Percentiles rank a stretch among this genome's conserved stretches.
Evolutionary conservation across 2,888 invertebrate species (phyloP).

Genomic region (Stomorhina lunata): DNA sequence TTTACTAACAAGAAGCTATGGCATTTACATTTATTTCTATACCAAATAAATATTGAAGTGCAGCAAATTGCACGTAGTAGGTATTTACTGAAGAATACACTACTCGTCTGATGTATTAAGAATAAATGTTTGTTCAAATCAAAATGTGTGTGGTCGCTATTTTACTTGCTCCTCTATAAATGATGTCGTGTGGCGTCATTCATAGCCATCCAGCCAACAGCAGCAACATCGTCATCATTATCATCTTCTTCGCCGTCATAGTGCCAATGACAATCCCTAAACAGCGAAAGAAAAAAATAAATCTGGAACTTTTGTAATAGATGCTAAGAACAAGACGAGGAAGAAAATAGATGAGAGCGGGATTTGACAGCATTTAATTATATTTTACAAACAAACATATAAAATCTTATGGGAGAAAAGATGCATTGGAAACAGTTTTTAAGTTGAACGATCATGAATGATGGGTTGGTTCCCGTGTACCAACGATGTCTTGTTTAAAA

Average conservation of each 20-base stretch:
- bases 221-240: conserved; percentile 47
- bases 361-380: conserved; percentile 71
- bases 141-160: conserved; percentile 64
- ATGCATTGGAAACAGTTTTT: conserved; percentile 28
- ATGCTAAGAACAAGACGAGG: neutral
- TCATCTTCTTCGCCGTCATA: conserved; percentile 39
- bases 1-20: conserved; percentile 45
- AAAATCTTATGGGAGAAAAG: conserved; percentile 8
- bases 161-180: conserved; percentile 39
- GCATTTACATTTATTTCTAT: conserved; percentile 27
- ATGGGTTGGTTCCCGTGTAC: conserved; percentile 58
- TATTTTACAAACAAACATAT: conserved; percentile 43
- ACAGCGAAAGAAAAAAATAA: conserved; percentile 22
- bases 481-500: conserved; percentile 49
- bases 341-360: conserved; percentile 68
- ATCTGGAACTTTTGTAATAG: conserved; percentile 39
- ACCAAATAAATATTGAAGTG: conserved; percentile 22
- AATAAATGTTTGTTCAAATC: conserved; percentile 11
- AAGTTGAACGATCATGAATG: conserved; percentile 60
- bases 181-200: conserved; percentile 66
- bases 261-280: conserved; percentile 64
- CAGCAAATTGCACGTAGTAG: conserved; percentile 1
- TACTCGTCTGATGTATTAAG: conserved; percentile 1
- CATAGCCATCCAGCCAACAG: conserved; percentile 66
- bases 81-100: neutral